Evolutionary conservation across 2,888 invertebrate species (phyloP).

Genomic region (Philopedon plagiatum): DNA sequence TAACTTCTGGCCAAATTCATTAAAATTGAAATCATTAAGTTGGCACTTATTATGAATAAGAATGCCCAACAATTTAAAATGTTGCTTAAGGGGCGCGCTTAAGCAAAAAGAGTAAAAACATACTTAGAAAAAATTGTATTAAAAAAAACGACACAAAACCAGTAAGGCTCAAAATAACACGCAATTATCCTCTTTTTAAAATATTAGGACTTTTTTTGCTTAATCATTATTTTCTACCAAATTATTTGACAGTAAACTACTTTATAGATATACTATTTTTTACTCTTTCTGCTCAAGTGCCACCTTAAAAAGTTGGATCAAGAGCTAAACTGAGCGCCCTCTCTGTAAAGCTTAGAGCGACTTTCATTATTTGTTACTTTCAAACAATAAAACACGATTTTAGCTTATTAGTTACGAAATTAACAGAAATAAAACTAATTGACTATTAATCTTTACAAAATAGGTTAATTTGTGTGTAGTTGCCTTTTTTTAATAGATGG

Average conservation of each 20-base stretch:
- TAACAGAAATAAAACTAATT: background rate
- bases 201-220: too few relatives aligned
- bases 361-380: constrained; percentile 31
- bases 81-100: constrained; percentile 41
- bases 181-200: background rate
- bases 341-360: constrained; percentile 28
- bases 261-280: background rate
- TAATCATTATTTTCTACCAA: too few relatives aligned
- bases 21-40: constrained; percentile 59
- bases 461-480: background rate
- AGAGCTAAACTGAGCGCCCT: constrained; percentile 27
- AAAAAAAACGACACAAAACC: too few relatives aligned
- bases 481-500: background rate
- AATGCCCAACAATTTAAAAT: constrained; percentile 55
- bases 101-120: background rate
- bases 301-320: constrained; percentile 9
- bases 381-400: constrained; percentile 1
- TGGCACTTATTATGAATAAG: constrained; percentile 63
- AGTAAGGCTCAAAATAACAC: too few relatives aligned
- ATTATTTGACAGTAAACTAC: too few relatives aligned
- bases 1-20: constrained; percentile 60
- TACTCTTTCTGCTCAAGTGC: background rate
- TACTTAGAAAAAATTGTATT: too few relatives aligned
- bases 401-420: background rate
- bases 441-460: background rate